A percentile compares a stretch with the other conserved stretches of the same genome.
Evolutionary conservation across 30 jellyfish, hydroid and myxozoan species (phyloP).

Genomic region (Aurelia sp.): DNA sequence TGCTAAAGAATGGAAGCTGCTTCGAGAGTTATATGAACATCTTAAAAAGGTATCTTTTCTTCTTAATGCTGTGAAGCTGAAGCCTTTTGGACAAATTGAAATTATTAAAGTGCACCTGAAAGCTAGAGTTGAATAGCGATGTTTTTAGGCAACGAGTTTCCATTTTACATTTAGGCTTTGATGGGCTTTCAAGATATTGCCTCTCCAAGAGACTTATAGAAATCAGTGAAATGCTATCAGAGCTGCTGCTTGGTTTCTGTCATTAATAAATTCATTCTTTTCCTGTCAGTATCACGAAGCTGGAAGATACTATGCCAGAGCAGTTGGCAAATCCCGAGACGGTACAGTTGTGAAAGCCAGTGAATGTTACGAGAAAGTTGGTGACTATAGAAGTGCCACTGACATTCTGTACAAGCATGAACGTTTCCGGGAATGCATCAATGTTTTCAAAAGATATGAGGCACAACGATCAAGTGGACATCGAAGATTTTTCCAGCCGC

Average conservation of each 20-base stretch:
- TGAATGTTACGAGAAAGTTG: conserved; percentile 34
- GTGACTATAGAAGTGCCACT: conserved; percentile 65
- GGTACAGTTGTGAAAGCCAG: conserved; percentile 34
- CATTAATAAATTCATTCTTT: neutral
- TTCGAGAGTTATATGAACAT: conserved; percentile 43
- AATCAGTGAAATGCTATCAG: too few relatives aligned
- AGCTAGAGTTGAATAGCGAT: too few relatives aligned
- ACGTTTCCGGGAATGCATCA: conserved; percentile 35
- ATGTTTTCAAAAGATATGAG: conserved; percentile 26
- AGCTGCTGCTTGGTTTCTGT: neutral
- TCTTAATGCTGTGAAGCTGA: too few relatives aligned
- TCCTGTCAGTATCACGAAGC: conserved; percentile 62
- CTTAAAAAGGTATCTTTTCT: neutral
- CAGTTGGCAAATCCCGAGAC: conserved; percentile 5
- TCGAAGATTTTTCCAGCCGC: conserved; percentile 29
- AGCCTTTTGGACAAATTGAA: too few relatives aligned
- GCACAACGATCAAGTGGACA: neutral
- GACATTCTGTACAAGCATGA: conserved; percentile 46
- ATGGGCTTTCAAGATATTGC: too few relatives aligned
- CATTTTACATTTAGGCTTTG: too few relatives aligned
- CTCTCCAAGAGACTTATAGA: too few relatives aligned
- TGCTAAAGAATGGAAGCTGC: conserved; percentile 68
- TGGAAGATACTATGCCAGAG: conserved; percentile 50
- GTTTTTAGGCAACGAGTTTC: too few relatives aligned
- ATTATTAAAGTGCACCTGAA: too few relatives aligned